Percentiles rank a stretch among this genome's conserved stretches.
Conservation (phyloP, 2,888 invertebrate species). For the Penaeus monodon region DNA sequence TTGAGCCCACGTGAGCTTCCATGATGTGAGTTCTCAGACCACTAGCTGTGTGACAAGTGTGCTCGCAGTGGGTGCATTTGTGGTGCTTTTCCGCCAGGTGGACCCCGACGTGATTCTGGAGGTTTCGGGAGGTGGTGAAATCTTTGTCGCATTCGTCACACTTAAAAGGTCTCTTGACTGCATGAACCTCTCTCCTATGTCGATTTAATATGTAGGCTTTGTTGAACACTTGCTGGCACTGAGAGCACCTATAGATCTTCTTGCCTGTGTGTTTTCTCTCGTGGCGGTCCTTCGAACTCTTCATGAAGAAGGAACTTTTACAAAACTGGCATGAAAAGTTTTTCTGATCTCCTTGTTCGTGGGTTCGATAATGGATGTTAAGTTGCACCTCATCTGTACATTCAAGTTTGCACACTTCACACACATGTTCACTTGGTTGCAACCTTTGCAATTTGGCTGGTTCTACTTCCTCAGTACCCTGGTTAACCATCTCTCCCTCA, state of each 20-base stretch:
- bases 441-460: background rate
- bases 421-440: conserved; percentile 30
- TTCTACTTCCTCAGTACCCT: background rate
- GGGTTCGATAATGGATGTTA: conserved; percentile 26
- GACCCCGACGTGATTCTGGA: conserved; percentile 51
- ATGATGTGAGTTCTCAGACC: conserved; percentile 58
- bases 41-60: conserved; percentile 54
- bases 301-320: conserved; percentile 26
- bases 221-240: conserved; percentile 47
- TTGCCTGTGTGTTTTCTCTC: conserved; percentile 27
- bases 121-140: conserved; percentile 49
- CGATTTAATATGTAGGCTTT: conserved; percentile 36
- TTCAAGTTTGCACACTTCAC: conserved; percentile 38
- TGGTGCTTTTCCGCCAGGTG: conserved; percentile 51
- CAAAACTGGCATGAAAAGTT: conserved; percentile 35
- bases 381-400: conserved; percentile 11
- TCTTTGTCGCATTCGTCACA: conserved; percentile 50
- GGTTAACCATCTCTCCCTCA: conserved; percentile 6
- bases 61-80: conserved; percentile 46
- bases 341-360: conserved; percentile 38
- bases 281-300: conserved; percentile 40
- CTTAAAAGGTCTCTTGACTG: conserved; percentile 23
- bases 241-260: conserved; percentile 29
- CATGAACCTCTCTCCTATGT: conserved; percentile 61
- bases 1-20: conserved; percentile 37